Conservation (phyloP, 2,113 vertebrate species). For the Indri indri region DNA sequence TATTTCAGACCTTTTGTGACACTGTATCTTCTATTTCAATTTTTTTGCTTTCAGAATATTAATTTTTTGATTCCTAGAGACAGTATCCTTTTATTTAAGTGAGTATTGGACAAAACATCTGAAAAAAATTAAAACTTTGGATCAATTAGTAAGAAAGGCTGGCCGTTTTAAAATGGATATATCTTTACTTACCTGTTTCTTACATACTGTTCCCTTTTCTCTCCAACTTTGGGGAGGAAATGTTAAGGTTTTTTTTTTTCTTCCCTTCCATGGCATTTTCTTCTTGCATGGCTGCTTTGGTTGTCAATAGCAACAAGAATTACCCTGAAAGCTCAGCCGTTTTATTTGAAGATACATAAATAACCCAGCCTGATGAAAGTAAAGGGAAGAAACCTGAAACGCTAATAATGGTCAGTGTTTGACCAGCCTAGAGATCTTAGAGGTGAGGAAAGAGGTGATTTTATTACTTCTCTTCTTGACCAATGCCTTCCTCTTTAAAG, state of each 20-base stretch:
- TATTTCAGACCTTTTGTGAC: conserved; percentile 50
- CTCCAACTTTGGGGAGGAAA: conserved; percentile 46
- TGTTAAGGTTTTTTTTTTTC: conserved; percentile 4
- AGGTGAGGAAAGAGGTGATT: background rate
- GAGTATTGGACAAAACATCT: conserved; percentile 51
- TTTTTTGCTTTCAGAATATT: conserved; percentile 73
- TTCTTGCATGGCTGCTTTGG: conserved; percentile 61
- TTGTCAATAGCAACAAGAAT: conserved; percentile 62
- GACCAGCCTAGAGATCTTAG: background rate
- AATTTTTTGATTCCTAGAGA: conserved; percentile 76
- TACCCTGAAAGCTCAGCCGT: conserved; percentile 37
- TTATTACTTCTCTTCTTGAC: background rate
- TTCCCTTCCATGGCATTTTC: conserved; percentile 41
- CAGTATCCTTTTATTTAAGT: conserved; percentile 80
- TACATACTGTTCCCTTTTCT: conserved; percentile 5
- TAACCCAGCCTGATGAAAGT: background rate
- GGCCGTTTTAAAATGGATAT: background rate
- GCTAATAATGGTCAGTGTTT: background rate
- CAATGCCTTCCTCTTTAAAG: background rate
- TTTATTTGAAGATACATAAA: conserved; percentile 34
- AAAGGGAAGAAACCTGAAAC: conserved; percentile 8
- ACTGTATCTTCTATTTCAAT: conserved; percentile 33
- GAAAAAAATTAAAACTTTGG: conserved; percentile 53
- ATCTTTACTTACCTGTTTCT: conserved; percentile 69
- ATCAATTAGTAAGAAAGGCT: conserved; percentile 6